Base-by-base conservation (phyloP, 2,797 vertebrate species). In the Pygocentrus nattereri region DNA sequence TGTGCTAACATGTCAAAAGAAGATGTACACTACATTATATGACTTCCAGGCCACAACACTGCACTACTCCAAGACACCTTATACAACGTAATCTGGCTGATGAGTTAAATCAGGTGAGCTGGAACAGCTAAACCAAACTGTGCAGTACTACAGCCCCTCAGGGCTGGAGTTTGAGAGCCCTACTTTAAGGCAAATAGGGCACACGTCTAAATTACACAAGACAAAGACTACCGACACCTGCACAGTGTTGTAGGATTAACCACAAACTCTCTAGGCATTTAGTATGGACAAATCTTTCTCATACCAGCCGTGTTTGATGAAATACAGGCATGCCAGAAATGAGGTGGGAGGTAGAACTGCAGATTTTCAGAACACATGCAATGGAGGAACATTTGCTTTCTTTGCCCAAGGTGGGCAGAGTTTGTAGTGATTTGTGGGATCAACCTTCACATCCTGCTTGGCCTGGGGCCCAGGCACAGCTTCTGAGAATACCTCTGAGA, bases 161-260 rank as follows among this genome's bases (percentile, higher is more conserved):
- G 56, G 21, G 31, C 67, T 27, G 52, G 34, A 44, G 21, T 16
- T 15, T 47, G n/a, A 67, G 52, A 23, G 10, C 8, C 27, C 30
- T 34, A 19, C 47, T 65, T 65, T 30, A 21, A 50, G 69, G 59
- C 34, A 49, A 68, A 41, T 41, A 25, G 58, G 16, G 3, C 21
- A 34, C 0, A 31, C 19, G 10, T 19, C 56, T 49, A 19, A 44
- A 54, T 74, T 23, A 69, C 7, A 69, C 30, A 38, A 12, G 8
- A 19, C 54, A 68, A 15, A 75, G 67, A 23, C 19, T 15, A 13
- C 25, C 25, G 79, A 71, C 73, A 70, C 56, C 21, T 77, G 58
- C 62, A 74, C 25, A 70, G 19, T 27, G 68, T 41, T 79, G 76
- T 27, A 83, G 47, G 70, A 83, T 74, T 64, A 84, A 77, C 68